Percentiles rank a stretch among this genome's conserved stretches.
Conservation (phyloP, 35 echinoderm and acorn worm genomes). For the Lytechinus variegatus region DNA sequence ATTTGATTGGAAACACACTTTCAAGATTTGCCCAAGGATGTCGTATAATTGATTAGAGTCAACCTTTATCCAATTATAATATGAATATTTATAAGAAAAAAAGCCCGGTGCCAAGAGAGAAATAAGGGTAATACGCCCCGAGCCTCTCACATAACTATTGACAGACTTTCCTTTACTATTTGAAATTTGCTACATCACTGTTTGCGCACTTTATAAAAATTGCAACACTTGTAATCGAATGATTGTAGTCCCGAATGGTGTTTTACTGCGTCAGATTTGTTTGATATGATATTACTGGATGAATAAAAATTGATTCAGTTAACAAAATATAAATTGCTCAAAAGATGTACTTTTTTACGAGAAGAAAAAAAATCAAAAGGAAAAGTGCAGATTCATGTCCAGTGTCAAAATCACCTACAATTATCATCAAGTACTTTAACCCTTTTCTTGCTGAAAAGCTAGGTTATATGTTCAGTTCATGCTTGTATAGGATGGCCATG, state of each 20-base stretch:
- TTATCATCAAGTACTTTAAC: not conserved
- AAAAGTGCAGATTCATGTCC: conserved; percentile 2
- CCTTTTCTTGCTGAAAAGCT: not conserved
- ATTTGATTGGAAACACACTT: not conserved
- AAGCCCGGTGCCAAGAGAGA: not conserved
- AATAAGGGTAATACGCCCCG: not conserved
- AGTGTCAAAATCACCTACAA: not conserved
- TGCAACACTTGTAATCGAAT: not conserved
- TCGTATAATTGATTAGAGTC: not conserved
- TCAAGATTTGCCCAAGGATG: conserved; percentile 17
- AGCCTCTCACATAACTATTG: not conserved
- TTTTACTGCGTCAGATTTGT: not conserved
- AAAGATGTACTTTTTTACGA: not conserved
- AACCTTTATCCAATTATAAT: not conserved
- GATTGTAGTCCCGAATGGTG: not conserved
- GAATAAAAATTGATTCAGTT: not conserved
- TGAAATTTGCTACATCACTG: not conserved
- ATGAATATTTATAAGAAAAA: not conserved
- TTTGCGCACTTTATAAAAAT: not conserved
- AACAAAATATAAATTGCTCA: not conserved
- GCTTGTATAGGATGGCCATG: not conserved
- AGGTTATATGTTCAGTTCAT: not conserved
- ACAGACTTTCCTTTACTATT: not conserved
- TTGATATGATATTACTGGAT: not conserved
- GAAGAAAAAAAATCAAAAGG: too few relatives aligned